phyloP scores from a whole-genome alignment of 2,888 invertebrate species.

The Drosophila bunnanda region DNA sequence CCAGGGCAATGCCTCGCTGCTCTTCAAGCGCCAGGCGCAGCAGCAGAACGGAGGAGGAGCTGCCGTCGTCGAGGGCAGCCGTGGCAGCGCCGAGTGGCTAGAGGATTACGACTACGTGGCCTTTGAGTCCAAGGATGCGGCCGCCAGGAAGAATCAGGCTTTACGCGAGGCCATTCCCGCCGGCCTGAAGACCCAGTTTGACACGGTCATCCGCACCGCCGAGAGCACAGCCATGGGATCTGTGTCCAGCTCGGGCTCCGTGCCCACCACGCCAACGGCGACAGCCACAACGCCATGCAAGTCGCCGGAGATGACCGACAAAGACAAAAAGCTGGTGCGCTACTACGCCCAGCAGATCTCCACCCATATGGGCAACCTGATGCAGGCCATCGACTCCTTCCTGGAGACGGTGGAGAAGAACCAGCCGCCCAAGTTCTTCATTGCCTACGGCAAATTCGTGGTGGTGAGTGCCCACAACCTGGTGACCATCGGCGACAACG shows the following conservation, averaged over 20 bases:
- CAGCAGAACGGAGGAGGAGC: constrained; percentile 39
- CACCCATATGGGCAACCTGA: constrained; percentile 92
- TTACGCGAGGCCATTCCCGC: constrained; percentile 89
- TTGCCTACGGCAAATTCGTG: constrained; percentile 97
- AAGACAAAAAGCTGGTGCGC: constrained; percentile 92
- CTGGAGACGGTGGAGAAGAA: constrained; percentile 95
- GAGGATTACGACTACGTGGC: constrained; percentile 97
- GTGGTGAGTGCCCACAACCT: constrained; percentile 96
- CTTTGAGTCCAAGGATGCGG: constrained; percentile 90
- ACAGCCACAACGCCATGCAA: constrained; percentile 48
- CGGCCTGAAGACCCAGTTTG: constrained; percentile 90
- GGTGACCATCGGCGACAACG: constrained; percentile 97
- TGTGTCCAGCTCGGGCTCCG: constrained; percentile 25
- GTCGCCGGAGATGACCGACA: constrained; percentile 87
- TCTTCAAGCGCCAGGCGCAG: constrained; percentile 88
- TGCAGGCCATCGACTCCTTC: constrained; percentile 96
- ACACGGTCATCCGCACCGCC: constrained; percentile 90
- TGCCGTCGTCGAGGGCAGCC: constrained; percentile 28
- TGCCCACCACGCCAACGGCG: constrained; percentile 54
- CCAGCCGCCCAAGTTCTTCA: constrained; percentile 96
- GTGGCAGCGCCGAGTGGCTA: constrained; percentile 86
- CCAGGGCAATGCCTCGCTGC: constrained; percentile 92
- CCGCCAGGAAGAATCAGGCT: constrained; percentile 90
- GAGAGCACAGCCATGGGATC: constrained; percentile 87
- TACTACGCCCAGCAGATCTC: constrained; percentile 95